These are phyloP conservation scores for Panulirus ornatus DNA, from an alignment of 1,140 invertebrate genomes.

Conservation along the genomic window DNA sequence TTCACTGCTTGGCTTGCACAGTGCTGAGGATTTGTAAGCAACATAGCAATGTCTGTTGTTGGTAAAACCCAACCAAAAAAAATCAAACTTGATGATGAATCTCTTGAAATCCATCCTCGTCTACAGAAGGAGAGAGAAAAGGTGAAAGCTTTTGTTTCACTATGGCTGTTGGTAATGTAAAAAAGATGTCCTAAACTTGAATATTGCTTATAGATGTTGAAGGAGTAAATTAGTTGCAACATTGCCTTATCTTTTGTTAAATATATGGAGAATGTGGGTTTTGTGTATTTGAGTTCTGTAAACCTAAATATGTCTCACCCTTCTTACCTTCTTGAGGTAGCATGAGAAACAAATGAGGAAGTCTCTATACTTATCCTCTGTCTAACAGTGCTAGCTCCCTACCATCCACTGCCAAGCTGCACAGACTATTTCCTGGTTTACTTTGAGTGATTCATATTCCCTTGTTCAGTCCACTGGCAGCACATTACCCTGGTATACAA, in stretches of 20 bases:
- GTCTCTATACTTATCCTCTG: too few relatives aligned
- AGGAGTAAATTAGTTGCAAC: not conserved
- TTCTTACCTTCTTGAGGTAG: too few relatives aligned
- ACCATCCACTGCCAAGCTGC: too few relatives aligned
- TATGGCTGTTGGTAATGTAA: not conserved
- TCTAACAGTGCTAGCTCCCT: too few relatives aligned
- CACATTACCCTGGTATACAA: too few relatives aligned
- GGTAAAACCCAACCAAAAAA: constrained; percentile 10
- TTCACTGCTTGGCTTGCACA: not conserved
- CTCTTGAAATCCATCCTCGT: not conserved
- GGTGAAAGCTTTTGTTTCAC: not conserved
- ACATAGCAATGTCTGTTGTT: not conserved
- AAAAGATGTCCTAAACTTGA: not conserved
- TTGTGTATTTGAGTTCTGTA: not conserved
- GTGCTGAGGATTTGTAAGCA: not conserved
- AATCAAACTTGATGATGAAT: not conserved
- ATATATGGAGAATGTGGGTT: not conserved
- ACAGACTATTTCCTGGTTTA: too few relatives aligned
- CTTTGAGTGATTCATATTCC: too few relatives aligned
- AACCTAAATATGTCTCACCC: not conserved
- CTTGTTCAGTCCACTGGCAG: too few relatives aligned
- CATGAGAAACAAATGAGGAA: too few relatives aligned
- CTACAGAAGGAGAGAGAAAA: not conserved
- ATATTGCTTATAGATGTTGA: not conserved
- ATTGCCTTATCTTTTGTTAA: not conserved